Conservation (phyloP, 2,888 invertebrate genomes). For the Adela reaumurella region DNA sequence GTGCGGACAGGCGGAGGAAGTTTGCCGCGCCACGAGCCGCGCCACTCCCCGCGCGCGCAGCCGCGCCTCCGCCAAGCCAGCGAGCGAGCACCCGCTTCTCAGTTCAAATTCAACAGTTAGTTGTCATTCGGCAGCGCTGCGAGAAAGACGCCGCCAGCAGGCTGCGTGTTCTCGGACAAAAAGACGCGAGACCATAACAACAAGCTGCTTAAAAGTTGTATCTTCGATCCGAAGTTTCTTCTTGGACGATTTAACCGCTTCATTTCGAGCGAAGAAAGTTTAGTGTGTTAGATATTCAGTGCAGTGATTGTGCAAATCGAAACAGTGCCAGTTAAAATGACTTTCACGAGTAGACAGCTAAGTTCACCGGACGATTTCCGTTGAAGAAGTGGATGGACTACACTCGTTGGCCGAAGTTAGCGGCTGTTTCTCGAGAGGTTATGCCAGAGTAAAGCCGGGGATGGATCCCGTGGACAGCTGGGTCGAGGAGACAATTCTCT, state of each 20-base stretch:
- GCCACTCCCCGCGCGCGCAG: neutral
- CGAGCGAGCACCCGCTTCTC: conserved; percentile 2
- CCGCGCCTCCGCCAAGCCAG: neutral
- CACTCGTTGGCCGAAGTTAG: too few species aligned
- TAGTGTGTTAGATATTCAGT: neutral
- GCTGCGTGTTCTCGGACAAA: conserved; percentile 47
- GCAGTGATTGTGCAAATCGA: neutral
- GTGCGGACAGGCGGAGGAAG: too few species aligned
- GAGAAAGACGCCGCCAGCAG: conserved; percentile 49
- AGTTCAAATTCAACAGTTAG: conserved; percentile 31
- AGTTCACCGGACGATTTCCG: conserved; percentile 32
- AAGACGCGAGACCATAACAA: neutral
- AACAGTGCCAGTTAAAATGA: neutral
- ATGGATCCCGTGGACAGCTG: conserved; percentile 30
- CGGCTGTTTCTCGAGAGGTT: neutral
- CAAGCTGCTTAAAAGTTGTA: neutral
- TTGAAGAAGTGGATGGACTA: conserved; percentile 37
- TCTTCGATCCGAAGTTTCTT: neutral
- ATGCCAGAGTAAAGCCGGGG: neutral
- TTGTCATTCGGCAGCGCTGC: conserved; percentile 40
- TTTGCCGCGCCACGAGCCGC: too few species aligned
- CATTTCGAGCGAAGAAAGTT: neutral
- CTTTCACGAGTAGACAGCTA: neutral
- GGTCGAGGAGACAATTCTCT: conserved; percentile 47
- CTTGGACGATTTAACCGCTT: neutral